These are phyloP conservation scores for Limnephilus lunatus DNA, from an alignment of 2,888 invertebrate genomes.

Conservation along the genomic window DNA sequence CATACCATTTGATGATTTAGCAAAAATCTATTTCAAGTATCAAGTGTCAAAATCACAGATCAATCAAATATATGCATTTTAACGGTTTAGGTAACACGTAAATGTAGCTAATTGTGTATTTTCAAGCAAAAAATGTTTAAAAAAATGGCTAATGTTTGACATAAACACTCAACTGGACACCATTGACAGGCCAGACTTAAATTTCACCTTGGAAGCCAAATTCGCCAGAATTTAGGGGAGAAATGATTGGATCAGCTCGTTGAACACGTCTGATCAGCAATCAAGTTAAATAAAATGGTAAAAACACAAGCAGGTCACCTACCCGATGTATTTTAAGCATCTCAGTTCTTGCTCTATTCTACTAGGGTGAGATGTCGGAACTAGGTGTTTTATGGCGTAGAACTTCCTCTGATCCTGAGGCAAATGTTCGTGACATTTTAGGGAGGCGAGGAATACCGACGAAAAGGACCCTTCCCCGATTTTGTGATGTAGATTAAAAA, in stretches of 20 bases:
- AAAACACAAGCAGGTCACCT: conserved; percentile 67
- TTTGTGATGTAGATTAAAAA: conserved; percentile 83
- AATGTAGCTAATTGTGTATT: background rate
- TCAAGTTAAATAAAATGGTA: conserved; percentile 30
- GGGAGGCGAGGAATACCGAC: conserved; percentile 87
- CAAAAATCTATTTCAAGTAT: conserved; percentile 1
- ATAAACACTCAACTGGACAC: background rate
- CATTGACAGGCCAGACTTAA: background rate
- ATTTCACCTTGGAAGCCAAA: conserved; percentile 2
- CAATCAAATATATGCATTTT: background rate
- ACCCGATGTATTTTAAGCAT: conserved; percentile 89
- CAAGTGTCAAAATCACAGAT: background rate
- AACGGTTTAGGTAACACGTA: background rate
- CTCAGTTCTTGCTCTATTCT: conserved; percentile 88
- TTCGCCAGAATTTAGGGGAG: background rate
- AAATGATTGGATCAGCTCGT: background rate
- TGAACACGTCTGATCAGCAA: background rate
- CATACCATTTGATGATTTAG: background rate
- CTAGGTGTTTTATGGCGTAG: conserved; percentile 91
- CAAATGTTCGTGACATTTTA: conserved; percentile 75
- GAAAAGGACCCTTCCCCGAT: conserved; percentile 93
- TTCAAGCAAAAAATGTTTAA: background rate
- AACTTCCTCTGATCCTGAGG: conserved; percentile 75
- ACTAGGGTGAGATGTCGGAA: conserved; percentile 90
- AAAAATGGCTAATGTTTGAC: background rate